Evolutionary conservation across 2,797 vertebrate species (phyloP).

Genomic region (Gymnothorax javanicus): DNA sequence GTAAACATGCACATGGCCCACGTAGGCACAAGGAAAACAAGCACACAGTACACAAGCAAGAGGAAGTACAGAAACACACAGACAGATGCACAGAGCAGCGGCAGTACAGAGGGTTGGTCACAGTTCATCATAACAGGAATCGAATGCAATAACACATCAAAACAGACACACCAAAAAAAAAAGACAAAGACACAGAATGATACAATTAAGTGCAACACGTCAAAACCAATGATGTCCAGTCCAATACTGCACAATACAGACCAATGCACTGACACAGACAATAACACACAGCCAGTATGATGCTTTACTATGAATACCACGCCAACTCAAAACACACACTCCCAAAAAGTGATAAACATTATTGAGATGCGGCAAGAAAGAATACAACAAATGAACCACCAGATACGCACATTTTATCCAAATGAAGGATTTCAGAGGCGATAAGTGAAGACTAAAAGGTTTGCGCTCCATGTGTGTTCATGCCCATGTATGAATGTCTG

Average conservation of each 20-base stretch:
- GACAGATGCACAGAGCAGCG: not conserved
- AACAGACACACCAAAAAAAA: conserved; percentile 20
- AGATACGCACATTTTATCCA: not conserved
- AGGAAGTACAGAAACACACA: not conserved
- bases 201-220: conserved; percentile 25
- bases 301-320: not conserved
- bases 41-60: not conserved
- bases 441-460: no score
- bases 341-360: not conserved
- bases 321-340: not conserved
- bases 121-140: not conserved
- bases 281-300: conserved; percentile 27
- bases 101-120: not conserved
- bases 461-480: not conserved
- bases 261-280: conserved; percentile 12
- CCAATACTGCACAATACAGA: not conserved
- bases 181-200: conserved; percentile 23
- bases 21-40: not conserved
- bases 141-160: not conserved
- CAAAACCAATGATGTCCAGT: conserved; percentile 16
- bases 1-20: not conserved
- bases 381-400: not conserved
- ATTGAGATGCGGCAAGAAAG: not conserved
- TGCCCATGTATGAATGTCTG: not conserved
- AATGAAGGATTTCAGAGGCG: not conserved